Base-by-base conservation (phyloP, 2,113 vertebrate species). In the Pangasianodon gigas region DNA sequence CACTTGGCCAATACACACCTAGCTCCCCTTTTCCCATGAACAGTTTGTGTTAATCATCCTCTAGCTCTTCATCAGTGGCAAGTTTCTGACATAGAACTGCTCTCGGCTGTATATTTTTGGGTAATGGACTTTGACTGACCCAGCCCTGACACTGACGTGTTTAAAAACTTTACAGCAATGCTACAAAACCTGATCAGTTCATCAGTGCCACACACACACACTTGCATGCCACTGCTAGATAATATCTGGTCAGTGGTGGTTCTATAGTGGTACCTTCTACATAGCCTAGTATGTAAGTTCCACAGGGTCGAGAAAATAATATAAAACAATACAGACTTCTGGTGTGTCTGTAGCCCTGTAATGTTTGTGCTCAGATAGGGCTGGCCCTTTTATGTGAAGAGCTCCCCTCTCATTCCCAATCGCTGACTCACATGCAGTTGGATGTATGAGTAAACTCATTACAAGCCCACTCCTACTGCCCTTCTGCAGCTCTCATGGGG, bases 351-450 rank as follows among this genome's bases (percentile, higher is more conserved):
- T 79, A 80, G 11, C 26, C 1, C 11, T 51, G 77, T 51, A 26
- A 80, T 4, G 2, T 75, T 54, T 44, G 60, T 77, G 52, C 48
- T 74, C 67, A 74, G 37, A 89, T 58, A 32, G 80, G 37, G 14
- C 65, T 1, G 51, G 52, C 24, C 46, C 65, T 37, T 71, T 75
- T 71, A 46, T 74, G n/a, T 46, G 54, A 58, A n/a, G 32, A 83
- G 14, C 37, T 19, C 41, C n/a, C 44, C 54, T 65, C 44, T 9
- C 11, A 32, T 65, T 44, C 19, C 48, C 21, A 32, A 86, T 87
- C 58, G 19, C 89, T 87, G 75, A 86, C 75, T 86, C 84, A 90
- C 32, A 90, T 52, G n/a, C 69, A 21, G 65, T 58, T 52, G 37
- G 46, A 67, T 58, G 79, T 52, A 69, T 37, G 60, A 77, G 67